Evolutionary conservation across 2,888 invertebrate species (phyloP), one percentile per base, ranked within the genome.

Genomic region (Clivina fossor): DNA sequence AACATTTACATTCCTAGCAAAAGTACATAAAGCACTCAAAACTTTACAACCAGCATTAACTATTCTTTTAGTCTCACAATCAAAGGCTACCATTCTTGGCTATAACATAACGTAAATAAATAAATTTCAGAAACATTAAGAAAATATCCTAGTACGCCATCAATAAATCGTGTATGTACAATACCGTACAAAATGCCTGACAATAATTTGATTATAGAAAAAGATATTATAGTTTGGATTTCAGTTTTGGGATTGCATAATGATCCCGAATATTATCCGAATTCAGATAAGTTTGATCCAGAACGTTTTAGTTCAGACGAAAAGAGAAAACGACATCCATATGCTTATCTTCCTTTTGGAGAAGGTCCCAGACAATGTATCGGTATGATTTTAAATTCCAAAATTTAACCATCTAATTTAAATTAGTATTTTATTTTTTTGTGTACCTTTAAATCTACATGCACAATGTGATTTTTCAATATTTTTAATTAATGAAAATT

Each of bases 281-380:
- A 66, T 55, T 66, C 67, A 2, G 61, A 63, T 4, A 56, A 49
- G 18, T 67, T 65, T 35, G 61, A 66, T 57, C 66, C 67, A 4
- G 66, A 66, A 33, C 43, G 64, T 28, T 67, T 67, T 51, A 60
- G 22, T 32, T 60, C 60, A 32, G 63, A 64, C 43, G 62, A 64
- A 43, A 64, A 60, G 41, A 37, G 28, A 4, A 62, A 55, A n/a
- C 56, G 59, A 28, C 60, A 50, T 20, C 59, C 53, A 4, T 64
- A 58, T 22, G 51, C 61, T 8, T 70, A 62, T 47, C 48, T 71
- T 53, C 70, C 72, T 1, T 73, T 73, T 58, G 72, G 72, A 5
- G 69, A 68, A 54, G 72, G 72, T 3, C 72, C 72, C 1, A 65
- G 70, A 49, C 65, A 64, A 26, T 73, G 73, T 60, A 70, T 72